phyloP scores from a whole-genome alignment of 2,113 vertebrate genomes.

The Bujurquina vittata region DNA sequence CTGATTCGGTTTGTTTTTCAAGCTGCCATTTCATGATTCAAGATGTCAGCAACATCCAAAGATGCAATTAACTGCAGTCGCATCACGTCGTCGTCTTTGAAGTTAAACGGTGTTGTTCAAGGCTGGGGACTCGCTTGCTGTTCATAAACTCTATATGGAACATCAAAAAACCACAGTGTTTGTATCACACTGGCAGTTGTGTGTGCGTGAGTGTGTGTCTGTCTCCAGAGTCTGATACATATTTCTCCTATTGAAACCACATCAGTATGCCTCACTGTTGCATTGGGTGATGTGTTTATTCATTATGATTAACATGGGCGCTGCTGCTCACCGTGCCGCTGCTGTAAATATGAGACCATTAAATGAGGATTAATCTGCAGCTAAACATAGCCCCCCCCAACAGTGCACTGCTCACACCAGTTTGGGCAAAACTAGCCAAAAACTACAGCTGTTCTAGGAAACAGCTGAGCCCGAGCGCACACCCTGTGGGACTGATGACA shows the following conservation, averaged over 20 bases:
- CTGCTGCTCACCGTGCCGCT: background rate
- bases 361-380: background rate
- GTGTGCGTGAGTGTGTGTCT: background rate
- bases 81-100: background rate
- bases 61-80: conserved; percentile 9
- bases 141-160: background rate
- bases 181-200: background rate
- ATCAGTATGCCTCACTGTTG: background rate
- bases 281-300: background rate
- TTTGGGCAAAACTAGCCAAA: background rate
- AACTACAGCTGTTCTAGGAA: background rate
- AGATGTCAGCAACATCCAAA: background rate
- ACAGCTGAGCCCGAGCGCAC: background rate
- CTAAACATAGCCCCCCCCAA: background rate
- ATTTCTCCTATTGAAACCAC: background rate
- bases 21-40: conserved; percentile 2
- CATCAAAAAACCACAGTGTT: background rate
- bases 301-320: background rate
- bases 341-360: background rate
- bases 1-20: background rate
- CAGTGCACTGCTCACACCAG: background rate
- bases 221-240: background rate
- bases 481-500: background rate
- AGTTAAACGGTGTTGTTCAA: background rate
- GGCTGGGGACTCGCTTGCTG: background rate